Evolutionary conservation across 1,140 invertebrate species (phyloP).

Genomic region (Drosophila funebris): DNA sequence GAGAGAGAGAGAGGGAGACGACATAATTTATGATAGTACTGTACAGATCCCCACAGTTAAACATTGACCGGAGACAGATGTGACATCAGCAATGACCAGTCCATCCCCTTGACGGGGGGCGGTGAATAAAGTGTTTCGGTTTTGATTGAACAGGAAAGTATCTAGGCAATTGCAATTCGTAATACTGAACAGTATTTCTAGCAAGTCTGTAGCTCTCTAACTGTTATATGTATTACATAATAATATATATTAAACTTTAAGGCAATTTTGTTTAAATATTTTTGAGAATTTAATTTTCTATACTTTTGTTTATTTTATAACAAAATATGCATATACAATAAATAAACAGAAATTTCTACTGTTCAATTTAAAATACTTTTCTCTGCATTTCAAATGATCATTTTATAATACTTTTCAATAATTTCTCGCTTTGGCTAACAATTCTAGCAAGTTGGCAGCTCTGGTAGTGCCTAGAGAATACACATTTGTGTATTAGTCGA

Average conservation of each 20-base stretch:
- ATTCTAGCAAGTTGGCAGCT: slow-evolving; percentile 9
- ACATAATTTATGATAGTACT: slow-evolving; percentile 67
- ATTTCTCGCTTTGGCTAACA: neutral
- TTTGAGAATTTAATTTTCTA: too few relatives aligned
- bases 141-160: neutral
- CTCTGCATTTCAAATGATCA: too few relatives aligned
- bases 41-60: slow-evolving; percentile 33
- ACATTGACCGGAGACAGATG: slow-evolving; percentile 65
- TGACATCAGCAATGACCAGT: slow-evolving; percentile 64
- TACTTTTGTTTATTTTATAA: too few relatives aligned
- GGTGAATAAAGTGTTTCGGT: neutral
- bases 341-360: too few relatives aligned
- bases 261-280: too few relatives aligned
- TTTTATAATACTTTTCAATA: too few relatives aligned
- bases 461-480: neutral
- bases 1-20: neutral
- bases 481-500: slow-evolving; percentile 10
- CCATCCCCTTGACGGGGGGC: neutral
- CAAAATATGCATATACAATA: too few relatives aligned
- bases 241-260: too few relatives aligned
- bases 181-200: neutral
- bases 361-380: too few relatives aligned
- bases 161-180: neutral
- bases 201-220: neutral
- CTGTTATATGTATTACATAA: neutral